Evolutionary conservation across 92 coral and sea anemone species (phyloP).

Genomic region (Porites evermanni): DNA sequence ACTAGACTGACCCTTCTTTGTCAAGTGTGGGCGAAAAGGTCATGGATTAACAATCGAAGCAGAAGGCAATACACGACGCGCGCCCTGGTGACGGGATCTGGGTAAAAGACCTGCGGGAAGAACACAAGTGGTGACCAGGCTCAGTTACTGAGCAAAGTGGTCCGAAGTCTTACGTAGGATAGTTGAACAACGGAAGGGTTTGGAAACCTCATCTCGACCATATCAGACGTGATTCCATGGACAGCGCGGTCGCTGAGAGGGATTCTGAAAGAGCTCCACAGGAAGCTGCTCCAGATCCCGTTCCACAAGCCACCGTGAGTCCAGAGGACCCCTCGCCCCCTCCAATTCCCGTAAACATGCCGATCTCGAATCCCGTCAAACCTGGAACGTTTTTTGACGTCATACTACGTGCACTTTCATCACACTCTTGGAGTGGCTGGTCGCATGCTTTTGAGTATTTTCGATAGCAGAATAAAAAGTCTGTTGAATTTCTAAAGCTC

Average conservation of each 20-base stretch:
- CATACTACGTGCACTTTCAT: too few species aligned
- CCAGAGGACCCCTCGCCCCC: background rate
- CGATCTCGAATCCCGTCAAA: background rate
- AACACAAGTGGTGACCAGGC: slow-evolving; percentile 36
- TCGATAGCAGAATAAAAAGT: too few species aligned
- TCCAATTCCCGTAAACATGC: background rate
- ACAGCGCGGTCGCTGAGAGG: background rate
- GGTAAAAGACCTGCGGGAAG: slow-evolving; percentile 31
- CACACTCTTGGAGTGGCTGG: too few species aligned
- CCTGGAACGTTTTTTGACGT: background rate
- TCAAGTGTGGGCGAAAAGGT: slow-evolving; percentile 33
- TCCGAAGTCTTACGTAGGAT: slow-evolving; percentile 32
- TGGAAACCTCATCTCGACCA: slow-evolving; percentile 40
- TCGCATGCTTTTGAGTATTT: too few species aligned
- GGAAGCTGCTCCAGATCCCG: background rate
- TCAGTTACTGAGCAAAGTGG: slow-evolving; percentile 31
- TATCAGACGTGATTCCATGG: slow-evolving; percentile 26
- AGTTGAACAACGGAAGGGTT: slow-evolving; percentile 36
- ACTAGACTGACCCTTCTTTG: slow-evolving; percentile 29
- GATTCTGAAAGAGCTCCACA: background rate
- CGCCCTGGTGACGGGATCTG: slow-evolving; percentile 38
- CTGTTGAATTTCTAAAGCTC: too few species aligned
- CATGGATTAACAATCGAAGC: slow-evolving; percentile 42
- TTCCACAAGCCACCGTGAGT: background rate
- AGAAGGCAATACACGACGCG: slow-evolving; percentile 36